phyloP scores from a whole-genome alignment of 2,797 vertebrate species.

The Peromyscus nudipes region DNA sequence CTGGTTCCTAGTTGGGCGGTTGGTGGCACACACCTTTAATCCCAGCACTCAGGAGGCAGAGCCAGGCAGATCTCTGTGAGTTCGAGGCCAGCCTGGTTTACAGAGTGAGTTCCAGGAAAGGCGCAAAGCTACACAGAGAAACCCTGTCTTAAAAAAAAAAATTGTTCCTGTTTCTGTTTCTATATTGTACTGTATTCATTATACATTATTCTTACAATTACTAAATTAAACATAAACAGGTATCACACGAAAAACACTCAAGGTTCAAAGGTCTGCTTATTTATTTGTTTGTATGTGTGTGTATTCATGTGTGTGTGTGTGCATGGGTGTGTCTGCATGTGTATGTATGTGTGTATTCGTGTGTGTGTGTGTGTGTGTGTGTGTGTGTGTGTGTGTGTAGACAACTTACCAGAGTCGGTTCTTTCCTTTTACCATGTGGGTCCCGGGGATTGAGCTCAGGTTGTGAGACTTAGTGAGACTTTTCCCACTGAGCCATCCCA shows the following conservation, averaged over 20 bases:
- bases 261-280: not conserved
- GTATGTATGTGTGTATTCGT: not conserved
- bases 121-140: too few relatives aligned
- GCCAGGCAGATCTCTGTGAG: too few relatives aligned
- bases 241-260: slow-evolving; percentile 13
- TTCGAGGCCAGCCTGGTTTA: too few relatives aligned
- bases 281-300: not conserved
- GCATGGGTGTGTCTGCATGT: rapidly evolving
- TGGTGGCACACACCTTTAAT: too few relatives aligned
- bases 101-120: too few relatives aligned
- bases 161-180: not conserved
- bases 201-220: slow-evolving; percentile 12
- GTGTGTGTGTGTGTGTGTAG: not conserved
- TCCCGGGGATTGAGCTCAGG: not conserved
- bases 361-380: not conserved
- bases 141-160: too few relatives aligned
- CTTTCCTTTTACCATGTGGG: not conserved
- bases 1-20: too few relatives aligned
- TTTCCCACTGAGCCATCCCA: not conserved
- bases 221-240: slow-evolving; percentile 5
- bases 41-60: too few relatives aligned
- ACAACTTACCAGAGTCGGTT: not conserved
- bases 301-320: not conserved
- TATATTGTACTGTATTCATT: not conserved
- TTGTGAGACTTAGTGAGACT: too few relatives aligned